Conservation (phyloP, 2,797 vertebrate species). For the Orientallactaga sibirica region DNA sequence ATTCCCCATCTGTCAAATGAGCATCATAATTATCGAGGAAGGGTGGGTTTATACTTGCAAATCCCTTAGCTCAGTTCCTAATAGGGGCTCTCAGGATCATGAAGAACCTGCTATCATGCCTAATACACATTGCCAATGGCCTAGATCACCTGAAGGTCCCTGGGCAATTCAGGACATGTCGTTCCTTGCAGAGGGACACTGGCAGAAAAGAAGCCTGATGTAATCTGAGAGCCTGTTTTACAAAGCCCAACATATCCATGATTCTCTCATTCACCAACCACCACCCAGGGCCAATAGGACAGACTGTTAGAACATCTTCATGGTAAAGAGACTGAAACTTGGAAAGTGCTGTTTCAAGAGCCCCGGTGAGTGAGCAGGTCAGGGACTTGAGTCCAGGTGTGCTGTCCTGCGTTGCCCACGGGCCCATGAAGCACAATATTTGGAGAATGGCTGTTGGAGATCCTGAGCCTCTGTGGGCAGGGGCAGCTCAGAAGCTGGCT, state of each 20-base stretch:
- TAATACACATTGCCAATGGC: neutral
- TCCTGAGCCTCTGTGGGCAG: rapidly evolving
- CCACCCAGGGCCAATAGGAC: neutral
- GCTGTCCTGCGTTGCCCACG: neutral
- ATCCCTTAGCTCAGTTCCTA: neutral
- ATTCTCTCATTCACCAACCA: neutral
- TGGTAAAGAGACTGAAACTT: neutral
- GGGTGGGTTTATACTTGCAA: no score
- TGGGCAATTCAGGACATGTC: neutral
- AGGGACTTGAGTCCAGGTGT: neutral
- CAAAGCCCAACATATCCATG: no score
- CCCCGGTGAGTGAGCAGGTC: neutral
- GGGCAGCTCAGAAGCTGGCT: neutral
- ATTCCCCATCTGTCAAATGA: neutral
- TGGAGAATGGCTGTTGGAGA: neutral
- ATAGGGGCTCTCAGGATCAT: neutral
- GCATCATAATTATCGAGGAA: neutral
- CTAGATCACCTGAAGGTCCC: neutral
- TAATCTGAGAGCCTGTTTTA: neutral
- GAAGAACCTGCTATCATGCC: neutral
- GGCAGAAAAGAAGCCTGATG: neutral
- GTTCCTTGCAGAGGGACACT: neutral
- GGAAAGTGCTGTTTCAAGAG: neutral
- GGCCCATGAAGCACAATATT: neutral
- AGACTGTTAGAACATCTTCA: neutral